Evolutionary conservation across 2,888 invertebrate genomes (phyloP), one percentile per base, ranked within the genome.

Genomic region (Thecophora atra): DNA sequence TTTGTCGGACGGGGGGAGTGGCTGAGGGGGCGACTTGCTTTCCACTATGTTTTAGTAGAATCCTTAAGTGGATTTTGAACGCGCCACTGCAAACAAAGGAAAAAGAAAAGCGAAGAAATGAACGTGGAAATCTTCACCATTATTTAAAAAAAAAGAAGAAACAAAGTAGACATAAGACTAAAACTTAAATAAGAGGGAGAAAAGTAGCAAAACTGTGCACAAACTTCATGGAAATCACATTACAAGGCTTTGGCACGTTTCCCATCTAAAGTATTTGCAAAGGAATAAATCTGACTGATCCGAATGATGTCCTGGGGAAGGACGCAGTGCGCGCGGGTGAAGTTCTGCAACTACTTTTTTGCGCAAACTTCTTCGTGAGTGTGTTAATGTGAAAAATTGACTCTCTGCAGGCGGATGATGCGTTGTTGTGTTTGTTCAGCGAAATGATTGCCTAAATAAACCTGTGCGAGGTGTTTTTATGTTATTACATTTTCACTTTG

Each of bases 181-280:
- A 17, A 52, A 44, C 37, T 17, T 21, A 19, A 30, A 11, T 26
- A 51, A 62, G 44, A 52, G 15, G 7, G 21, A 6, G 8, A 37
- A 62, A 28, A n/a, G 26, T 15, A 71, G 30, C 19, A 47, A 21
- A 37, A 70, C 44, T 54, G 44, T 13, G 63, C 44, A 60, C 42
- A 52, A 74, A 72, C 72, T 74, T 74, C 74, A 74, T 74, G 70
- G 70, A 74, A 74, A 72, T 74, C 74, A 62, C 74, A 74, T 74
- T 74, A 74, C 74, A 70, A 69, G 72, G 70, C 72, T 72, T 72
- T 74, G 74, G 74, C 74, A 74, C 74, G 74, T 70, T 62, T 72
- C 74, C 72, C 68, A 52, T 65, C 65, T 26, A 62, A 71, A 73
- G 71, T 73, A 73, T 73, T 73, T 73, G 67, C 73, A 15, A 68